These are phyloP conservation scores for Aspidiotus rigidus DNA, from an alignment of 2,888 invertebrate species.

Conservation along the genomic window DNA sequence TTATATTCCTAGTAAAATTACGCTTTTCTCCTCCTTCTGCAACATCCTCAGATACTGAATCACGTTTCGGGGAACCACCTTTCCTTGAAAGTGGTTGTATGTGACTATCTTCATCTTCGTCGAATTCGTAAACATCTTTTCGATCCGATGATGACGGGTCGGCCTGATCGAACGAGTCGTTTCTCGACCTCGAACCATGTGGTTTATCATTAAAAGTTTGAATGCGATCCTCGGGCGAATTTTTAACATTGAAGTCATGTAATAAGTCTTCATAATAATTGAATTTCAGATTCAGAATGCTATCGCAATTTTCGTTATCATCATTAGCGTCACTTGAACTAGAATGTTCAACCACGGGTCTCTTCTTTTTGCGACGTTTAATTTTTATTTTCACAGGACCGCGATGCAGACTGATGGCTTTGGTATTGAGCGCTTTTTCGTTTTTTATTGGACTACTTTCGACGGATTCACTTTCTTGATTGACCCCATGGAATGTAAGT, in stretches of 20 bases:
- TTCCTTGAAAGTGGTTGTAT: constrained; percentile 25
- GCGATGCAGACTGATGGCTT: background rate
- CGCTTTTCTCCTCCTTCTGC: constrained; percentile 5
- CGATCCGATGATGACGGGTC: background rate
- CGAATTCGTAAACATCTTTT: constrained; percentile 28
- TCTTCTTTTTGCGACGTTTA: constrained; percentile 7
- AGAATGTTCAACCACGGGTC: background rate
- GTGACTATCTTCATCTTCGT: constrained; percentile 20
- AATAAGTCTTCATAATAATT: constrained; percentile 23
- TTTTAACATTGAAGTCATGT: constrained; percentile 10
- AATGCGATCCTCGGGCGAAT: constrained; percentile 14
- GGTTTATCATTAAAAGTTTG: background rate
- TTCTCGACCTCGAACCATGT: background rate
- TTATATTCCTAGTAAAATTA: constrained; percentile 15
- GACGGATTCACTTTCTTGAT: background rate
- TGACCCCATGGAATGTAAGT: constrained; percentile 14
- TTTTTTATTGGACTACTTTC: background rate
- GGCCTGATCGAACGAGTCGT: constrained; percentile 11
- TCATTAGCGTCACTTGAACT: background rate
- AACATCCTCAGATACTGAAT: background rate
- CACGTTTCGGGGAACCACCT: background rate
- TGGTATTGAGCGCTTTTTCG: background rate
- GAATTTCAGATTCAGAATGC: constrained; percentile 6
- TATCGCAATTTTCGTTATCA: constrained; percentile 9
- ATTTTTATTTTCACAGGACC: constrained; percentile 20